Evolutionary conservation across 2,888 invertebrate species (phyloP).

Genomic region (Eustalomyia histrio): DNA sequence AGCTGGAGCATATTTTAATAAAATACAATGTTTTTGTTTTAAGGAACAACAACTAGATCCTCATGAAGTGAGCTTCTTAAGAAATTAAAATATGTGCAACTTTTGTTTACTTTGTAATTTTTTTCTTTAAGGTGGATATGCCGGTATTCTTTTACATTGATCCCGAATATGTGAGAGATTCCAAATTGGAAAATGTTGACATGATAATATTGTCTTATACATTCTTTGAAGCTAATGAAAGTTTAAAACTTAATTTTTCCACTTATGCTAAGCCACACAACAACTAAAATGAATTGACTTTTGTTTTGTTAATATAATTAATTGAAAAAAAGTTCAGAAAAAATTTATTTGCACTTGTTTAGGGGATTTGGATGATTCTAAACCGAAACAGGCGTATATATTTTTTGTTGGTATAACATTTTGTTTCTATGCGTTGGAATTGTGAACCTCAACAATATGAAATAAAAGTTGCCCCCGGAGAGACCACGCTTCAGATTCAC

Average conservation of each 20-base stretch:
- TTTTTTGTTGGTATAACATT: too few relatives aligned
- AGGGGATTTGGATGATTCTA: too few relatives aligned
- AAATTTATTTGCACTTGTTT: too few relatives aligned
- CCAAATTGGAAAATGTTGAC: conserved; percentile 91
- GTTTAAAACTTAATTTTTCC: conserved; percentile 86
- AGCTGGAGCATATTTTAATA: conserved; percentile 99
- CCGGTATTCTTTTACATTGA: conserved; percentile 99
- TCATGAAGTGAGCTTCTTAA: conserved; percentile 85
- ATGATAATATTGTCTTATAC: conserved; percentile 96
- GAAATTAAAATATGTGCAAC: not conserved
- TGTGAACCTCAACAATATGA: conserved; percentile 96
- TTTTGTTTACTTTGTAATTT: conserved; percentile 7
- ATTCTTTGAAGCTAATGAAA: conserved; percentile 97
- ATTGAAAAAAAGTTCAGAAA: too few relatives aligned
- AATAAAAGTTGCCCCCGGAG: conserved; percentile 94
- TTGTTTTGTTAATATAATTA: conserved; percentile 46
- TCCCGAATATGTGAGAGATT: conserved; percentile 95
- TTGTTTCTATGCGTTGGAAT: conserved; percentile 90
- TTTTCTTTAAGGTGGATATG: conserved; percentile 92
- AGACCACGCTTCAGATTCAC: conserved; percentile 96
- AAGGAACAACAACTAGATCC: conserved; percentile 98
- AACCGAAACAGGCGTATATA: too few relatives aligned
- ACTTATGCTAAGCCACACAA: conserved; percentile 81
- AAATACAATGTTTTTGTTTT: conserved; percentile 99
- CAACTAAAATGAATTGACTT: conserved; percentile 27